Evolutionary conservation across 2,888 invertebrate species (phyloP).

Genomic region (Tipula vernalis): DNA sequence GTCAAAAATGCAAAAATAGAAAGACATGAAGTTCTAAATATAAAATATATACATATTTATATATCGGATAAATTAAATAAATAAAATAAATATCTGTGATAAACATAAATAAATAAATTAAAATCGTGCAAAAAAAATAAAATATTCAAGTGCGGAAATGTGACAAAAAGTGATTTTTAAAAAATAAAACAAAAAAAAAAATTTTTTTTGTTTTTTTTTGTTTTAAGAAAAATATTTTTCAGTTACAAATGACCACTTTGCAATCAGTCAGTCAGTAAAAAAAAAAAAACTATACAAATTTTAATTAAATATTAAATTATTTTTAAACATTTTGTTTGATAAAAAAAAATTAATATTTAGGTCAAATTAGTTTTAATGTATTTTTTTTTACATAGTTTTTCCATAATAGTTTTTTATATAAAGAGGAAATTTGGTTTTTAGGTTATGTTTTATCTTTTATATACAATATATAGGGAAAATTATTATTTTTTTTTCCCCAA

Average conservation of each 20-base stretch:
- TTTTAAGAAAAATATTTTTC: neutral
- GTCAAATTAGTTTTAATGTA: neutral
- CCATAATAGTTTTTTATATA: neutral
- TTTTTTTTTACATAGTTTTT: neutral
- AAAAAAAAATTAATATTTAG: neutral
- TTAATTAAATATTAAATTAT: neutral
- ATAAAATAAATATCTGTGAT: neutral
- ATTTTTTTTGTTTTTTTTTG: neutral
- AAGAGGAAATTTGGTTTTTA: neutral
- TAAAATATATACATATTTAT: neutral
- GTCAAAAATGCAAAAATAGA: neutral
- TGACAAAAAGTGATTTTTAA: neutral
- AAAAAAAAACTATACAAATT: neutral
- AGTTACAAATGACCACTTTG: neutral
- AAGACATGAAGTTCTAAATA: neutral
- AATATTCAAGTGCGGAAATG: neutral
- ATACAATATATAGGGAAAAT: neutral
- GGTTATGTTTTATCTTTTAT: neutral
- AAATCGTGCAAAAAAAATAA: neutral
- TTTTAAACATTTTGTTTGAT: neutral
- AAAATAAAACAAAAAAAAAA: neutral
- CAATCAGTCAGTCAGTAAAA: neutral
- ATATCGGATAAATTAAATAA: neutral
- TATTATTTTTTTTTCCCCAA: neutral
- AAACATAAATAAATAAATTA: neutral